Base-by-base conservation (phyloP, 2,113 vertebrate species). In the Manacus vitellinus region DNA sequence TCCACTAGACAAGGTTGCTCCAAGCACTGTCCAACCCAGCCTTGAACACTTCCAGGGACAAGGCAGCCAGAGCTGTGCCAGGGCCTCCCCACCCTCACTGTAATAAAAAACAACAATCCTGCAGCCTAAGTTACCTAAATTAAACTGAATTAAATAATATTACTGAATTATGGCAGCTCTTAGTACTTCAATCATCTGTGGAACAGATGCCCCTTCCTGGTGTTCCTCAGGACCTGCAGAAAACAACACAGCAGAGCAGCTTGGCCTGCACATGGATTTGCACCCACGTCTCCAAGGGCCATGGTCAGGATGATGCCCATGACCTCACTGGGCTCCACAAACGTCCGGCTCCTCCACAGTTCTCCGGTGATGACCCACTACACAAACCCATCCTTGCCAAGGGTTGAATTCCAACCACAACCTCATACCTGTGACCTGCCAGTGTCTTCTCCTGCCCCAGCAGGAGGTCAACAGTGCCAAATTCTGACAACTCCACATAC, bases 261-360 rank as follows among this genome's bases (percentile, higher is more conserved):
- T 63, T n/a, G 12, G 55, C 35, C 59, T 24, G 43, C 66, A 37
- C 7, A 0, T 0, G 52, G 88, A 49, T 9, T 8, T 2, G 9
- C 52, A 31, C 31, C 18, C 35, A 21, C 3, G 0, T 6, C 58
- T 52, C 18, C 51, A 24, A 18, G 52, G 46, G 18, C 41, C 18
- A 2, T 1, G 5, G 63, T 35, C 17, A 23, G 17, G 55, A 52
- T 8, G 55, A 68, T 51, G 83, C 37, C 54, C 23, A 2, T 6
- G 52, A 22, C 31, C 33, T 18, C 4, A 0, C n/a, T 0, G 5
- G 55, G 37, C 44, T 35, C 37, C 0, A 1, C 2, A 6, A 46
- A 51, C 0, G 1, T 3, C 49, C 21, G 4, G 1, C 44, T 72
- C 43, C 62, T 31, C 59, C n/a, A 13, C 0, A 1, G 72, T 2